Conservation (phyloP, 2,888 invertebrate species). For the Parnassius apollo region DNA sequence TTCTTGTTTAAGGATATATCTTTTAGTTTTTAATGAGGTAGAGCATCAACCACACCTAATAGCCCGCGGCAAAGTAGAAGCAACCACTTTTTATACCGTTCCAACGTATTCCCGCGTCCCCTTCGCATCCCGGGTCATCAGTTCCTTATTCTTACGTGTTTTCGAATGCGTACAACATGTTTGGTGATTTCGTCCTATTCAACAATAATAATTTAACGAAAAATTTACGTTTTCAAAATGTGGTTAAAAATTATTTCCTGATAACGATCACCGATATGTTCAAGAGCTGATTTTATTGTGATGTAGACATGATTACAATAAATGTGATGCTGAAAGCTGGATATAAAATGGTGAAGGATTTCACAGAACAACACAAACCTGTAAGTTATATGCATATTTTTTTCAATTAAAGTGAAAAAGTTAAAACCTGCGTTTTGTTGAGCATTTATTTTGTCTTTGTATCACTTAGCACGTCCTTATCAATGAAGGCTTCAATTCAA, state of each 20-base stretch:
- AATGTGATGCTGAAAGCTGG: conserved; percentile 71
- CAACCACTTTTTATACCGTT: conserved; percentile 72
- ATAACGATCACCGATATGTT: background rate
- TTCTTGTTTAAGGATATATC: conserved; percentile 10
- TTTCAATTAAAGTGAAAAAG: conserved; percentile 10
- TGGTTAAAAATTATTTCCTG: conserved; percentile 1
- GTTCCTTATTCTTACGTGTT: conserved; percentile 70
- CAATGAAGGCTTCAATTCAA: conserved; percentile 8
- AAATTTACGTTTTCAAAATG: background rate
- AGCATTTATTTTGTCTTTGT: too few relatives aligned
- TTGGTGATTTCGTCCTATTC: conserved; percentile 38
- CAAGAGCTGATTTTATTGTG: background rate
- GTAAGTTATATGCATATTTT: conserved; percentile 50
- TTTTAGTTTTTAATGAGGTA: conserved; percentile 44
- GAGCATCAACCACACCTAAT: conserved; percentile 55
- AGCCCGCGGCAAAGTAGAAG: conserved; percentile 55
- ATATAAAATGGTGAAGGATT: conserved; percentile 72
- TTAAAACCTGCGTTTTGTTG: background rate
- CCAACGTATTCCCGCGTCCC: conserved; percentile 73
- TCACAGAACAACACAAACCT: conserved; percentile 63
- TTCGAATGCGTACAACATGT: conserved; percentile 60
- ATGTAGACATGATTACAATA: conserved; percentile 57
- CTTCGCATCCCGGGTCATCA: conserved; percentile 58
- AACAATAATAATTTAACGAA: conserved; percentile 7
- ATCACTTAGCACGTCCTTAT: conserved; percentile 14